Evolutionary conservation across 1,140 invertebrate species (phyloP).

Genomic region (Papilio xuthus): DNA sequence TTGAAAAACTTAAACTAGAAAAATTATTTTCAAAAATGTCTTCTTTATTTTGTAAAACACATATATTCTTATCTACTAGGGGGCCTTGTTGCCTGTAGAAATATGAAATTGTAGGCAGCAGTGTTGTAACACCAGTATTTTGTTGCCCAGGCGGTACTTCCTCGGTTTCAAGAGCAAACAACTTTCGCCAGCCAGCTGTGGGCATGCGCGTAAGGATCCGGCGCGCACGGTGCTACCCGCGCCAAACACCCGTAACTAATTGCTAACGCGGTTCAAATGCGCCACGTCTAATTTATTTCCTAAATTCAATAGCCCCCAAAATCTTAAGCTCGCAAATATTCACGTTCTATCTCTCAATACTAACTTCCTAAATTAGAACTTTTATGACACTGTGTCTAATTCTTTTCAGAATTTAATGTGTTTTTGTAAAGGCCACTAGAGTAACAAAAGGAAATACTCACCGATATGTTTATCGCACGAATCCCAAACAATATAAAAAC

Average conservation of each 20-base stretch:
- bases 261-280: conserved; percentile 43
- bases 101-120: conserved; percentile 10
- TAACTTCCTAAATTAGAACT: neutral
- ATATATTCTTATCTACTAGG: neutral
- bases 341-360: neutral
- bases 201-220: conserved; percentile 43
- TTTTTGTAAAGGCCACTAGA: neutral
- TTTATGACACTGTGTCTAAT: neutral
- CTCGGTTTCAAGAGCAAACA: conserved; percentile 72
- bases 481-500: conserved; percentile 78
- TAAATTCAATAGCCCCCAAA: neutral
- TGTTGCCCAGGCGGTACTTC: conserved; percentile 56
- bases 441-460: conserved; percentile 66
- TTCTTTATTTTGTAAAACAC: neutral
- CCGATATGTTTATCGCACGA: conserved; percentile 76
- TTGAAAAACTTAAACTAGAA: neutral
- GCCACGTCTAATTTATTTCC: conserved; percentile 33
- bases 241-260: conserved; percentile 34
- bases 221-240: conserved; percentile 48
- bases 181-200: conserved; percentile 64
- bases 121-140: conserved; percentile 50
- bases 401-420: neutral
- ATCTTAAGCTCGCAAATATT: neutral
- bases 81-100: conserved; percentile 14
- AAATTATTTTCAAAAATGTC: neutral